Evolutionary conservation across 2,113 vertebrate species (phyloP).

Genomic region (Cyrtonyx montezumae): DNA sequence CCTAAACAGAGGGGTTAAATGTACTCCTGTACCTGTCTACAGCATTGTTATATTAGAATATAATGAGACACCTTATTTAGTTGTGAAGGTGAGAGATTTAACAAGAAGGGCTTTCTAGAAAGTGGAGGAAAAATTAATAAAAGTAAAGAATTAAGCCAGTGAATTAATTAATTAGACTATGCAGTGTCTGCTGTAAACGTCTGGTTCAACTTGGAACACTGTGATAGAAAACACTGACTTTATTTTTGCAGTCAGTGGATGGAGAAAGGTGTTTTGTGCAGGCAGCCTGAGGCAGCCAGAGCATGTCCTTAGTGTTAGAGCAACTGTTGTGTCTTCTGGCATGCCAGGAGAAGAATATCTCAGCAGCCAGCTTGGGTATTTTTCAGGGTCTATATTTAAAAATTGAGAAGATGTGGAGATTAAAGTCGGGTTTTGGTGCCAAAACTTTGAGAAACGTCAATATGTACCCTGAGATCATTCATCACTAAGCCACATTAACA

Average conservation of each 20-base stretch:
- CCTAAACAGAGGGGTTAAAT: not conserved
- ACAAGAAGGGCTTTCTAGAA: not conserved
- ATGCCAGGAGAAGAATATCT: fast-evolving
- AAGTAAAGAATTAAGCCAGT: not conserved
- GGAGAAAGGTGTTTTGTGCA: not conserved
- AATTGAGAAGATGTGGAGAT: not conserved
- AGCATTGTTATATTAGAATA: not conserved
- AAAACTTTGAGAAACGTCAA: fast-evolving
- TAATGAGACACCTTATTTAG: not conserved
- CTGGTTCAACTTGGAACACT: not conserved
- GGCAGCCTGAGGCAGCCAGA: not conserved
- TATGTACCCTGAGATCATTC: not conserved
- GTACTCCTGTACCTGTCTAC: fast-evolving
- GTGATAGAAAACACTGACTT: not conserved
- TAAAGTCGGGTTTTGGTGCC: not conserved
- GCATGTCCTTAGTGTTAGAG: not conserved
- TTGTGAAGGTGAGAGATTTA: not conserved
- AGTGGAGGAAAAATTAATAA: not conserved
- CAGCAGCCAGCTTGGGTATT: fast-evolving
- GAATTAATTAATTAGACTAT: not conserved
- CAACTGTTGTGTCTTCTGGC: not conserved
- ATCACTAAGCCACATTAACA: not conserved
- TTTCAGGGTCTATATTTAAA: not conserved
- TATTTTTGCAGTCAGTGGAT: not conserved
- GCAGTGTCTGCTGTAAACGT: not conserved